Conservation (phyloP, 2,113 vertebrate genomes). For the Oenanthe melanoleuca region DNA sequence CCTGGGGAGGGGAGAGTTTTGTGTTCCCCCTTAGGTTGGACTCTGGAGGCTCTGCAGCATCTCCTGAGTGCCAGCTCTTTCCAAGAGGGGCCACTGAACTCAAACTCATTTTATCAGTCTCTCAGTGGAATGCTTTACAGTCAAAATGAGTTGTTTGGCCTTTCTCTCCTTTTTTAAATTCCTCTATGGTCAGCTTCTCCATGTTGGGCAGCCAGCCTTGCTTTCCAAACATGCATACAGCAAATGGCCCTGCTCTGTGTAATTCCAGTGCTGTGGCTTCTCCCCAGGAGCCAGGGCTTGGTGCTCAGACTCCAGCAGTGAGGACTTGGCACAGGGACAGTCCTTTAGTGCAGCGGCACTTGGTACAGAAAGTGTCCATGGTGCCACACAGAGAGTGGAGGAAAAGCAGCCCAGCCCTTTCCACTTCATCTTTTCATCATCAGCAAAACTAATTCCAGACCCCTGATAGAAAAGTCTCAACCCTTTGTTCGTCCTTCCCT, state of each 20-base stretch:
- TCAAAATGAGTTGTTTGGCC: not conserved
- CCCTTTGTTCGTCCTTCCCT: not conserved
- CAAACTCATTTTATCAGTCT: not conserved
- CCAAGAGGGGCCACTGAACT: not conserved
- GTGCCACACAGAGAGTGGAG: not conserved
- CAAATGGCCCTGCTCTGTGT: not conserved
- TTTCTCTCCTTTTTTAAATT: not conserved
- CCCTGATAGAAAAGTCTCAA: not conserved
- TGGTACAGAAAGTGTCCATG: not conserved
- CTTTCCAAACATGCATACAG: not conserved
- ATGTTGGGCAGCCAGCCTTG: not conserved
- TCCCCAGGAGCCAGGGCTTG: not conserved
- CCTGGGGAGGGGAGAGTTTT: not conserved
- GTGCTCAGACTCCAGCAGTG: not conserved
- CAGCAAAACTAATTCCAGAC: slow-evolving; percentile 13
- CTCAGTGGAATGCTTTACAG: not conserved
- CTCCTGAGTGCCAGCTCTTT: not conserved
- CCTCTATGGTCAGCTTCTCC: not conserved
- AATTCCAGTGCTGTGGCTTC: not conserved
- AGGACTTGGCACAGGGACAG: not conserved
- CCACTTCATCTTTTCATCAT: not conserved
- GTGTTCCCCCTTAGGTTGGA: not conserved
- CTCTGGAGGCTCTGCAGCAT: not conserved
- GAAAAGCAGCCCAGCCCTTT: not conserved
- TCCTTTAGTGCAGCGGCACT: not conserved